These are phyloP conservation scores for Lynx canadensis DNA, from an alignment of 2,113 vertebrate species.

Conservation along the genomic window DNA sequence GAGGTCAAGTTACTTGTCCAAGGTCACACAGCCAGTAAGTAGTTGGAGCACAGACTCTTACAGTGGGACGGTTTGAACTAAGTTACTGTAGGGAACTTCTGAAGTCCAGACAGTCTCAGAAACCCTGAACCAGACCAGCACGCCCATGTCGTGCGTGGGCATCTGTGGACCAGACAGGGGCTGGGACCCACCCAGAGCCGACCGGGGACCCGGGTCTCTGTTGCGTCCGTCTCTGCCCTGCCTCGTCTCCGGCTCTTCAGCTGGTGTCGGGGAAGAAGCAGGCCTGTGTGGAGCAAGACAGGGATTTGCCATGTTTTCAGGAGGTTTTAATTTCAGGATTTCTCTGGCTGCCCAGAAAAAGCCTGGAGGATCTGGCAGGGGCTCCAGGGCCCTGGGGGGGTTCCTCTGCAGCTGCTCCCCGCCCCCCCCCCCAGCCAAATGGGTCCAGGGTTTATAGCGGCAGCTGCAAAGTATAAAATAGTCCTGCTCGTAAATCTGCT, in stretches of 20 bases:
- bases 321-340: conserved; percentile 52
- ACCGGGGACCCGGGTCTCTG: accelerated
- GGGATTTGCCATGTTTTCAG: neutral
- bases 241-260: neutral
- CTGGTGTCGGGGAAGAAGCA: neutral
- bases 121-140: neutral
- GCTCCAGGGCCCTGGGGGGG: neutral
- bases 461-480: conserved; percentile 76
- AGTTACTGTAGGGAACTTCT: neutral
- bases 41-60: neutral
- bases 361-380: conserved; percentile 42
- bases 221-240: neutral
- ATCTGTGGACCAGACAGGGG: neutral
- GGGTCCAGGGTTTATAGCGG: neutral
- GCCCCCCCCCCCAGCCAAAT: neutral
- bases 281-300: neutral
- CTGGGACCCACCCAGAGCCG: accelerated
- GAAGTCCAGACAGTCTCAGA: neutral
- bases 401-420: conserved; percentile 55
- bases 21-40: neutral
- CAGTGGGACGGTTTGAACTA: neutral
- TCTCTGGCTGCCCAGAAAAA: conserved; percentile 52
- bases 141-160: neutral
- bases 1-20: neutral
- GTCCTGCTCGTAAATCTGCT: neutral